Percentiles rank a stretch among this genome's conserved stretches.
These are phyloP conservation scores for Musca vetustissima DNA, from an alignment of 1,140 invertebrate species.

Conservation along the genomic window DNA sequence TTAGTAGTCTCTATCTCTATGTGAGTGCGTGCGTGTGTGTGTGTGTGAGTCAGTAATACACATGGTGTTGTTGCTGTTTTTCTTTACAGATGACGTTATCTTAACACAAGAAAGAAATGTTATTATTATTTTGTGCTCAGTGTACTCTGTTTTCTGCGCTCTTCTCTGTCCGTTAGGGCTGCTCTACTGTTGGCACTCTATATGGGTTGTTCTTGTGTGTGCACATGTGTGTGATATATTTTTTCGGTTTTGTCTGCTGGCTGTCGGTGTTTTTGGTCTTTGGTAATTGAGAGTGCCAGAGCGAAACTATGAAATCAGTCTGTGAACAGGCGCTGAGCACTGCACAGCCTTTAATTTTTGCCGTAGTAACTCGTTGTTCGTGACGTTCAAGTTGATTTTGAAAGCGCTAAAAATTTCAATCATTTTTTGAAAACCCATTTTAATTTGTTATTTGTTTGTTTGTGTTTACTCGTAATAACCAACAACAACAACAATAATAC, in stretches of 20 bases:
- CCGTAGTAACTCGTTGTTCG: constrained; percentile 1
- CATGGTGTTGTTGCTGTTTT: not conserved
- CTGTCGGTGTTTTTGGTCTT: not conserved
- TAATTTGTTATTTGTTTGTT: not conserved
- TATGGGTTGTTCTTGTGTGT: too few species aligned
- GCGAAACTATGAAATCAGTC: constrained; percentile 27
- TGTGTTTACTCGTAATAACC: not conserved
- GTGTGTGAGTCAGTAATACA: too few species aligned
- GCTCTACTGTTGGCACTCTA: not conserved
- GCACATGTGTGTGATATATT: not conserved
- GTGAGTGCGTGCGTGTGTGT: too few species aligned
- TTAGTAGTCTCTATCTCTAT: not conserved
- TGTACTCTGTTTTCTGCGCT: not conserved
- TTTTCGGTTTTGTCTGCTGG: not conserved
- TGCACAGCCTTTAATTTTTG: constrained; percentile 32
- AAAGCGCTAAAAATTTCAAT: constrained; percentile 10
- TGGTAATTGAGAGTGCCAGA: constrained; percentile 20
- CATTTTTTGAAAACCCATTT: not conserved
- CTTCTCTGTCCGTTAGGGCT: too few species aligned
- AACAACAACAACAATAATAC: not conserved
- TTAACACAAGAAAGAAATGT: constrained; percentile 16
- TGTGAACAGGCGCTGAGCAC: constrained; percentile 34
- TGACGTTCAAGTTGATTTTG: too few species aligned
- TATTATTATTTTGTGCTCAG: too few species aligned
- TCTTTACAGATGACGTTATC: constrained; percentile 23